phyloP scores from a whole-genome alignment of 2,113 vertebrate species.

The Macrotis lagotis region DNA sequence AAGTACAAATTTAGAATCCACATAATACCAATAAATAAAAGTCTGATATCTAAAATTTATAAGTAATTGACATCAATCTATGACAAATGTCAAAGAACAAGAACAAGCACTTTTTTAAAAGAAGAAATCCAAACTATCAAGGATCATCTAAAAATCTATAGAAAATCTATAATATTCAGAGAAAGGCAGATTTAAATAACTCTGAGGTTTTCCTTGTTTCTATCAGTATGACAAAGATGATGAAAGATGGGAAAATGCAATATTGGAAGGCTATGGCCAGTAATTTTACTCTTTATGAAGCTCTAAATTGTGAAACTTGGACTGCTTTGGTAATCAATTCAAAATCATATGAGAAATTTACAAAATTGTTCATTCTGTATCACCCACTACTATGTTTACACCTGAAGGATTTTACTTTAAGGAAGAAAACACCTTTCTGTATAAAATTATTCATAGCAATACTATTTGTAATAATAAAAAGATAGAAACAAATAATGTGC shows the following conservation, averaged over 20 bases:
- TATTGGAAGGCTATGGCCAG: background rate
- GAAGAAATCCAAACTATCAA: background rate
- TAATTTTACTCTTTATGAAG: background rate
- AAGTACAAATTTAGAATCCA: background rate
- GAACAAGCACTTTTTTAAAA: background rate
- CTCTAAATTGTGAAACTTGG: background rate
- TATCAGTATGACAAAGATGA: background rate
- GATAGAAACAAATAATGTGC: background rate
- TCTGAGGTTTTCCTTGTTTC: background rate
- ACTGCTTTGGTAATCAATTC: background rate
- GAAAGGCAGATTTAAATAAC: background rate
- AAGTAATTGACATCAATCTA: background rate
- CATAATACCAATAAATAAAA: background rate
- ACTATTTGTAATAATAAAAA: background rate
- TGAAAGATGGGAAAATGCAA: background rate
- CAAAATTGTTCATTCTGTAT: background rate
- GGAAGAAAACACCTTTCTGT: background rate
- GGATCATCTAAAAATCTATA: background rate
- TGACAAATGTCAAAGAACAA: background rate
- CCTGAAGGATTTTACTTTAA: background rate
- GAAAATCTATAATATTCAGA: background rate
- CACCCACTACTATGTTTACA: background rate
- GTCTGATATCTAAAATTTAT: background rate
- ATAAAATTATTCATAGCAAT: background rate
- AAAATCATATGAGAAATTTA: background rate